phyloP scores from a whole-genome alignment of 2,888 invertebrate genomes.

The Synergus japonicus region DNA sequence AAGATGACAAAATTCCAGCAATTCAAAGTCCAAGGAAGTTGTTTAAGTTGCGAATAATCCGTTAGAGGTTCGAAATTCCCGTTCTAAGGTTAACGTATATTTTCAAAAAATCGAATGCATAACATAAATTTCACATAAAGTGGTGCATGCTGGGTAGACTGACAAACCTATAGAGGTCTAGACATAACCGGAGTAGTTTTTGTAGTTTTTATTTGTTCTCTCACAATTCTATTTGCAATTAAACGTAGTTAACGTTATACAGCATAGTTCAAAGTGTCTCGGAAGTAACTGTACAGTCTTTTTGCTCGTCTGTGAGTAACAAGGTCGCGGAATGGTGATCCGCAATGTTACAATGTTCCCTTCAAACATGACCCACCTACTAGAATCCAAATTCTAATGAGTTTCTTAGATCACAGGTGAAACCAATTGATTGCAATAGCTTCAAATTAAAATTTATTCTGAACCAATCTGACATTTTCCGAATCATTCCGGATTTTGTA shows the following conservation, averaged over 20 bases:
- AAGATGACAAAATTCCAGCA: background rate
- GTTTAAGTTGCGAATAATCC: background rate
- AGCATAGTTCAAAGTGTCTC: conserved; percentile 61
- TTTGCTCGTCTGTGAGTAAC: conserved; percentile 51
- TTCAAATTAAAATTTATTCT: too few species aligned
- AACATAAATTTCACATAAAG: background rate
- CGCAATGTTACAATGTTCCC: background rate
- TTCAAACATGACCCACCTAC: background rate
- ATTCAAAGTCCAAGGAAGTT: background rate
- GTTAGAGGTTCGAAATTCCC: background rate
- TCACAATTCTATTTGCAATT: background rate
- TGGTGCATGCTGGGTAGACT: background rate
- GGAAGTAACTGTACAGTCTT: conserved; percentile 58
- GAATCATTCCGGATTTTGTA: too few species aligned
- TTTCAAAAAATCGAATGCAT: background rate
- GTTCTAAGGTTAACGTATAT: background rate
- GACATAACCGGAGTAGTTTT: background rate
- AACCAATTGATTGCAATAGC: too few species aligned
- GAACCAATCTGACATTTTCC: too few species aligned
- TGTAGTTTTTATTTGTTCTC: background rate
- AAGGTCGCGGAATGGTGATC: conserved; percentile 50
- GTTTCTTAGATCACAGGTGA: background rate
- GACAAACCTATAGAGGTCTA: background rate
- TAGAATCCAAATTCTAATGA: background rate
- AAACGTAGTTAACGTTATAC: conserved; percentile 39